A percentile compares a stretch with the other conserved stretches of the same genome.
phyloP scores from a whole-genome alignment of 2,888 invertebrate genomes.

The Ischnus inquisitorius region DNA sequence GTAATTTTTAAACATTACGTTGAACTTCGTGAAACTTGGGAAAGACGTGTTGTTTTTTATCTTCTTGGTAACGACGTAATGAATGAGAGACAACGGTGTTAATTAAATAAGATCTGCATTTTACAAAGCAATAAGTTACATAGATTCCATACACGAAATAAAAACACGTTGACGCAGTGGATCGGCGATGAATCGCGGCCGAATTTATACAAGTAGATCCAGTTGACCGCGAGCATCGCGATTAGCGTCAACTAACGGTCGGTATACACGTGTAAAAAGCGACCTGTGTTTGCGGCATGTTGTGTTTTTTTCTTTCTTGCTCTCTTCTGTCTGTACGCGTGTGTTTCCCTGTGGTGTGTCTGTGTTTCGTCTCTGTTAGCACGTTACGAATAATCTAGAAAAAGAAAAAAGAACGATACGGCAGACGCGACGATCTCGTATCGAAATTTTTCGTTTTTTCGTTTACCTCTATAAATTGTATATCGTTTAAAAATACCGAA shows the following conservation, averaged over 20 bases:
- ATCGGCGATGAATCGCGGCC: constrained; percentile 28
- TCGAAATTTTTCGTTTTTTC: constrained; percentile 33
- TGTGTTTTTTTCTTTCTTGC: constrained; percentile 11
- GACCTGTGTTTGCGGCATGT: constrained; percentile 36
- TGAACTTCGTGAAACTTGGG: not conserved
- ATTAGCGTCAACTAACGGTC: constrained; percentile 55
- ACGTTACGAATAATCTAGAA: constrained; percentile 53
- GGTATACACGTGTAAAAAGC: constrained; percentile 69
- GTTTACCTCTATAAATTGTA: constrained; percentile 38
- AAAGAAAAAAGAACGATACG: constrained; percentile 16
- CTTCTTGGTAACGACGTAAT: not conserved
- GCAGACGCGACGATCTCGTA: constrained; percentile 14
- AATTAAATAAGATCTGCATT: constrained; percentile 85
- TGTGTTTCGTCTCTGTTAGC: constrained; percentile 58
- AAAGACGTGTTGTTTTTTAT: constrained; percentile 26
- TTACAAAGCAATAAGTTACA: constrained; percentile 86
- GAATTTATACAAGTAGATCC: constrained; percentile 76
- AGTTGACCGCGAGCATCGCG: constrained; percentile 49
- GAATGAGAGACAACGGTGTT: constrained; percentile 65
- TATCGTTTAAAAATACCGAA: constrained; percentile 57
- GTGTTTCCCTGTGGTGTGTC: constrained; percentile 36
- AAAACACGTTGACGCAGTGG: constrained; percentile 67
- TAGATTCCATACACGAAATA: constrained; percentile 77
- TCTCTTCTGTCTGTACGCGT: constrained; percentile 40
- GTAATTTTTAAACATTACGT: too few relatives aligned